Conservation (phyloP, 2,113 vertebrate genomes). For the Dipodomys ordii region DNA sequence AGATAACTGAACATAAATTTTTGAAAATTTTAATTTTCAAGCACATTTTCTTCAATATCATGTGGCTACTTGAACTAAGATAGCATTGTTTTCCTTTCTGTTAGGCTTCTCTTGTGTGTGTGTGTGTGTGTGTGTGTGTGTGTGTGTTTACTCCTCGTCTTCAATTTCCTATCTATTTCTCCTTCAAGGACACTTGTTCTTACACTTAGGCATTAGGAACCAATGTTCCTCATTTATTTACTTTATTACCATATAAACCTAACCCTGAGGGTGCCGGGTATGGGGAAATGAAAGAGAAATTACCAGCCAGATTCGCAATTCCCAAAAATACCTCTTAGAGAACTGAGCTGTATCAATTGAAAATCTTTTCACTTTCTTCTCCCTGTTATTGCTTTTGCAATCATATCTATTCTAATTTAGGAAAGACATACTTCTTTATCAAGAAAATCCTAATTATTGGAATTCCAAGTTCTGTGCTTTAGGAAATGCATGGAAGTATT, state of each 20-base stretch:
- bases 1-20: neutral
- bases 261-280: neutral
- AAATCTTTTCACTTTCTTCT: neutral
- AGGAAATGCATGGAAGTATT: neutral
- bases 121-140: too few relatives aligned
- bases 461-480: neutral
- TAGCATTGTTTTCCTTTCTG: neutral
- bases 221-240: neutral
- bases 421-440: neutral
- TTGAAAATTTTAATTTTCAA: neutral
- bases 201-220: too few relatives aligned
- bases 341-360: neutral
- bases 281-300: neutral
- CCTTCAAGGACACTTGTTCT: too few relatives aligned
- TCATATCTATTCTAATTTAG: neutral
- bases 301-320: neutral
- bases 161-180: too few relatives aligned
- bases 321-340: neutral
- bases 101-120: neutral
- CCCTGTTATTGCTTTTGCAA: neutral
- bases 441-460: neutral
- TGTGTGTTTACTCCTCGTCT: too few relatives aligned
- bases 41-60: neutral
- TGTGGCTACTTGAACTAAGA: neutral
- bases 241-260: fast-evolving